Base-by-base conservation (phyloP, 2,797 vertebrate genomes). In the Hephaestus fuliginosus region DNA sequence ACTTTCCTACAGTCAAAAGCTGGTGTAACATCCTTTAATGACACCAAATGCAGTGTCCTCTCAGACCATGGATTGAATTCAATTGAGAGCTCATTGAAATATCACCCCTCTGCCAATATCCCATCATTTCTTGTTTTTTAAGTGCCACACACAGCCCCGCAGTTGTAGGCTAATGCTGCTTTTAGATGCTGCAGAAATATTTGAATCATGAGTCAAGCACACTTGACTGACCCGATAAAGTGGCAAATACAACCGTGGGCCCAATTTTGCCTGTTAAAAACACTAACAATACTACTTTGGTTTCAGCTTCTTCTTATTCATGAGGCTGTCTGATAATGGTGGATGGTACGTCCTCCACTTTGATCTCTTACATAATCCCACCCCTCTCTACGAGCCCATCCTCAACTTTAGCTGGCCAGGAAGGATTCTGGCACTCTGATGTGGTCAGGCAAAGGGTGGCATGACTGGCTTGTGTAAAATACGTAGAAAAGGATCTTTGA, bases 221-320 rank as follows among this genome's bases (percentile, higher is more conserved):
- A 53, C 28, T 46, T 28, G n/a, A 41, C 28, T 61, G n/a, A 43
- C 33, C 20, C 30, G 41, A 74, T 44, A 22, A 74, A 74, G 49
- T 53, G 28, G 48, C 53, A 68, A 55, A 28, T 46, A 6, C 30
- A 28, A 53, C 28, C 36, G 56, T 22, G 46, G 44, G n/a, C 18
- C 17, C 28, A 53, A 30, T 49, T 36, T 7, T 51, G 17, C 9
- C 49, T 51, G 25, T 49, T 8, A 14, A 15, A 33, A n/a, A 25
- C 25, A 25, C 25, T 2, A 25, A 25, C 25, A 56, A 56, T 5
- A 5, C 3, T 11, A 67, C 25, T 65, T 20, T 67, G 33, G 9
- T 77, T 22, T 77, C 8, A 44, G 33, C 52, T n/a, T 69, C 3
- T 55, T 39, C 39, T 67, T 49, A 61, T 66, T 74, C 62, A 20